Conservation (phyloP, 2,113 vertebrate species). For the Peromyscus polionotus region DNA sequence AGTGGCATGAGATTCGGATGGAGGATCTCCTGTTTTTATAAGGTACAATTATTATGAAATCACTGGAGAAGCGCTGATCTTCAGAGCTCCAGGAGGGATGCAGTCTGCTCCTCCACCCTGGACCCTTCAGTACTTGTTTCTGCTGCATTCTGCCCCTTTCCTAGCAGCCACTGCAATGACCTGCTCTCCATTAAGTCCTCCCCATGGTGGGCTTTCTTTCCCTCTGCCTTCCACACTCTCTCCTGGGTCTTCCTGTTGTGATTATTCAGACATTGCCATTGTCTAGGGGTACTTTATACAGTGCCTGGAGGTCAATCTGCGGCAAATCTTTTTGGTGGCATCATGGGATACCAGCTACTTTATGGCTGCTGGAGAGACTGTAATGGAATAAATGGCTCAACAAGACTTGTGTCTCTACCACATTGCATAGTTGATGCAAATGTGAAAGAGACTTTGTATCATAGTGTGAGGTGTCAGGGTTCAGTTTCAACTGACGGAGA, state of each 20-base stretch:
- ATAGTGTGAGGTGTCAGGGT: background rate
- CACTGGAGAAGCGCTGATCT: background rate
- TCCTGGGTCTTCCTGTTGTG: background rate
- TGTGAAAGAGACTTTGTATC: background rate
- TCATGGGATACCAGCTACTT: background rate
- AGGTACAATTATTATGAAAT: background rate
- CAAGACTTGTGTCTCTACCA: background rate
- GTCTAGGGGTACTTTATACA: slow-evolving; percentile 18
- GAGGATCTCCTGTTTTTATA: background rate
- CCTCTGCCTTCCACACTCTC: background rate
- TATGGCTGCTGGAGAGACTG: background rate
- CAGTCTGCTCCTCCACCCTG: background rate
- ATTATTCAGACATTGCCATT: slow-evolving; percentile 19
- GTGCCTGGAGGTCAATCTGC: background rate
- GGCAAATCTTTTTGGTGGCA: background rate
- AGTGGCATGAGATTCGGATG: background rate
- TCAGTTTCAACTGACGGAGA: background rate
- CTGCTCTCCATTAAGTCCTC: background rate
- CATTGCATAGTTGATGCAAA: background rate
- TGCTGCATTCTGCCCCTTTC: background rate
- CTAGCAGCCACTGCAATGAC: background rate
- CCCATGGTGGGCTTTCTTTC: background rate
- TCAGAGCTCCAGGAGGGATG: background rate
- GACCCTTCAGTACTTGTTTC: background rate
- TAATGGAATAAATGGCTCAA: background rate